phyloP scores from a whole-genome alignment of 2,888 invertebrate genomes.

The Glyphotaelius pellucidus region DNA sequence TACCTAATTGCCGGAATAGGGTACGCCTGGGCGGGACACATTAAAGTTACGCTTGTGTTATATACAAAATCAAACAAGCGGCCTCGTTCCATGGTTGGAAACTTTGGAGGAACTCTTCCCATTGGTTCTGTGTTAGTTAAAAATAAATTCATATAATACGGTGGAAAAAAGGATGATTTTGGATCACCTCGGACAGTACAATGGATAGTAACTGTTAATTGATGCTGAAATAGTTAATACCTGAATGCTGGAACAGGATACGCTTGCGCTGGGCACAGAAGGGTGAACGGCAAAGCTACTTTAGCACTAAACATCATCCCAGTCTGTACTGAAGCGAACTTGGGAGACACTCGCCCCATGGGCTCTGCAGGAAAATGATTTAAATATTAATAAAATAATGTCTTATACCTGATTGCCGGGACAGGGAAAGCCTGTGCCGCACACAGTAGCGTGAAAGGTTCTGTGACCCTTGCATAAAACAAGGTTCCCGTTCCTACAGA shows the following conservation, averaged over 20 bases:
- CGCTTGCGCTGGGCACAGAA: constrained; percentile 86
- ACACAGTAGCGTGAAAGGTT: constrained; percentile 79
- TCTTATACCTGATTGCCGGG: constrained; percentile 79
- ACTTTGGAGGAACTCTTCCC: constrained; percentile 85
- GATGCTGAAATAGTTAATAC: constrained; percentile 70
- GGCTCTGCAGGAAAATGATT: constrained; percentile 77
- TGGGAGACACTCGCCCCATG: constrained; percentile 82
- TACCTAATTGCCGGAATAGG: constrained; percentile 85
- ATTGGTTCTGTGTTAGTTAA: constrained; percentile 68
- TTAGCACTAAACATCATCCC: constrained; percentile 70
- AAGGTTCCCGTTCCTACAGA: constrained; percentile 77
- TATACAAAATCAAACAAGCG: constrained; percentile 71
- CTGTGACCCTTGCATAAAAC: constrained; percentile 69
- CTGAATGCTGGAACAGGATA: constrained; percentile 83
- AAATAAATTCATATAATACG: constrained; percentile 77
- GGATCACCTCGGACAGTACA: not conserved
- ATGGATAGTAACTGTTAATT: not conserved
- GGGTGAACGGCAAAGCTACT: constrained; percentile 77
- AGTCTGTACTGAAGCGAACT: constrained; percentile 81
- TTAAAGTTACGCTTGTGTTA: constrained; percentile 73
- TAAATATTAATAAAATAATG: not conserved
- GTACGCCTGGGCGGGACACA: constrained; percentile 85
- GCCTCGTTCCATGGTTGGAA: constrained; percentile 73
- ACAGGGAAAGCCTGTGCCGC: constrained; percentile 85
- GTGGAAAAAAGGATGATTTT: constrained; percentile 73